Evolutionary conservation across 2,888 invertebrate species (phyloP), one percentile per base, ranked within the genome.

Genomic region (Omphaloscelis lunosa): DNA sequence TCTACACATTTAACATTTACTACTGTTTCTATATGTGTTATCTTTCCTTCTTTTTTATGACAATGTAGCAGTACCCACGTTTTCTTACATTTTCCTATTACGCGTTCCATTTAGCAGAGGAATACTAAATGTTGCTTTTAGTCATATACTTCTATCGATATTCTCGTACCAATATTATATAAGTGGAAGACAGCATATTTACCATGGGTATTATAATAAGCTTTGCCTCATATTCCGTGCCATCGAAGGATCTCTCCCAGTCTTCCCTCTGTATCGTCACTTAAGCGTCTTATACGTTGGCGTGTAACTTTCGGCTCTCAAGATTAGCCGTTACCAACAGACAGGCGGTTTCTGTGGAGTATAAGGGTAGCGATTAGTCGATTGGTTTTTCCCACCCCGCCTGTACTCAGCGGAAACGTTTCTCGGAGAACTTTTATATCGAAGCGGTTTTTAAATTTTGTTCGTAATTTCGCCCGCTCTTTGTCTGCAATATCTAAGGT

Each of bases 311-410:
- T 86, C 58, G 74, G 48, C 72, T 78, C 74, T 75, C 76, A 83
- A 84, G 89, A 86, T 84, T 80, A 83, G 77, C 83, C 76, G 79
- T 89, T 88, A 87, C 77, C 79, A 76, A 80, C 86, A 88, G 86
- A 77, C 79, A 77, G 74, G 76, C 77, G 77, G 81, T 78, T 82
- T 77, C 77, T 74, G 59, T 51, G 67, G 74, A 72, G 82, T 72
- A 73, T 77, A 82, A 80, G 76, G 80, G 72, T 67, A 82, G 80
- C 84, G 82, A 86, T 89, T 86, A 88, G 80, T 79, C 75, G 81
- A 80, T 81, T 81, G 77, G 79, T 81, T 86, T 80, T 82, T 72
- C 66, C 79, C 77, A 79, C 77, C 77, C 70, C 68, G 53, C 20
- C 63, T 29, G 75, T 67, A 75, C 80, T 80, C 73, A 59, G 77